Evolutionary conservation across 2,888 invertebrate species (phyloP), one percentile per base, ranked within the genome.

Genomic region (Lathronympha strigana): DNA sequence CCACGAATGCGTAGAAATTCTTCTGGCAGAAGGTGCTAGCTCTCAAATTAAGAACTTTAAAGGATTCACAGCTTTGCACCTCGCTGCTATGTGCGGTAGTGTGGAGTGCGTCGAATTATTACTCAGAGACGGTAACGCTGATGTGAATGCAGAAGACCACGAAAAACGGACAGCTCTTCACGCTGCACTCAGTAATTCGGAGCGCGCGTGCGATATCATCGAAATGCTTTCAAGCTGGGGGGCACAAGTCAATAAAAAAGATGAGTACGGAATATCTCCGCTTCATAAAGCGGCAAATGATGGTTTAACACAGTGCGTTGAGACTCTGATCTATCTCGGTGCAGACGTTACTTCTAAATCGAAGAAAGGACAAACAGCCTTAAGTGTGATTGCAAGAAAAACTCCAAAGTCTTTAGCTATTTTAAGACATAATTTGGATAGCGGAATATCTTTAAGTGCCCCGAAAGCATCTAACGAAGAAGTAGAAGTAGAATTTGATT

Each of bases 271-370:
- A 0, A 96, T 96, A 78, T 96, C 97, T 0, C 95, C 97, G 0
- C 87, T 97, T 11, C 97, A 97, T 82, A 93, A 97, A 51, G 97
- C 97, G 6, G 97, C 97, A 0, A 90, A 97, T 69, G 97, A 97
- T 79, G 97, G 97, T 66, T 88, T 97, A 36, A 95, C 96, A 0
- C 95, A 95, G 75, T 97, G 97, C 81, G 97, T 97, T 0, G 96
- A 97, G 80, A 94, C 96, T 67, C 83, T 97, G 25, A 95, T 97
- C 61, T 95, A 95, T 76, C 94, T 96, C 73, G 97, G 97, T 13
- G 97, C 96, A 0, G 97, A 97, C 83, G 95, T 97, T 0, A 97
- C 96, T 13, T 96, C 97, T 0, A 96, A 95, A 82, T 97, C 97
- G 0, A 96, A 95, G 76, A 97, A 96, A 73, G 97, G 97, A 1